Base-by-base conservation (phyloP, 2,888 invertebrate genomes). In the Dolichopus griseipennis region DNA sequence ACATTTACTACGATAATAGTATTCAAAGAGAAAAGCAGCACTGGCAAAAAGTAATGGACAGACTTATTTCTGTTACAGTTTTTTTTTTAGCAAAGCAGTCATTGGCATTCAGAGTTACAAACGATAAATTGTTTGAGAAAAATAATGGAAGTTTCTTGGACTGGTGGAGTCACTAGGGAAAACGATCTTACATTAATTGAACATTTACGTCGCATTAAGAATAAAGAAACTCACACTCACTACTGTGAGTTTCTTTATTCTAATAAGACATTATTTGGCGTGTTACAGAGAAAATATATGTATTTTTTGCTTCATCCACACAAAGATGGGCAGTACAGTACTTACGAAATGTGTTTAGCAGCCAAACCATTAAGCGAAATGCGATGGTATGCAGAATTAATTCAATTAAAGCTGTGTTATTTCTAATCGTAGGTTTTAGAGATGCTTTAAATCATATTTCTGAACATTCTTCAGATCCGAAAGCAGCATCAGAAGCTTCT, bases 351-450 rank as follows among this genome's bases (percentile, higher is more conserved):
- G 61, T 66, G 66, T 61, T 61, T 66, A 61, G 61, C 66, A 66
- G 66, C 41, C 12, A 66, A 66, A 61, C 61, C 66, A 61, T 66
- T 66, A 34, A 61, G 66, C 33, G 66, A 66, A 66, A 66, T 21
- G 61, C 61, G 66, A 66, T 66, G 34, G 66, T 61, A 66, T 18
- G 61, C 61, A 66, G n/a, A 61, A 61, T 66, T 61, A 33, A 66
- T 61, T 61, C 33, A 61, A 33, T 33, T 33, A 66, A 61, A 61
- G 66, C 61, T 61, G 61, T 66, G 33, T 61, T 33, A 61, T 66
- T 61, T 66, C 27, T 61, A 66, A 66, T 66, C 61, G 61, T 34
- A 33, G 43, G 52, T 61, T 27, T 66, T 66, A 27, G 22, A 43
- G 52, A 66, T 27, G 66, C 66, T 34, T 63, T 22, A 63, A 52